Base-by-base conservation (phyloP, 2,797 vertebrate genomes). In the Morus bassanus region DNA sequence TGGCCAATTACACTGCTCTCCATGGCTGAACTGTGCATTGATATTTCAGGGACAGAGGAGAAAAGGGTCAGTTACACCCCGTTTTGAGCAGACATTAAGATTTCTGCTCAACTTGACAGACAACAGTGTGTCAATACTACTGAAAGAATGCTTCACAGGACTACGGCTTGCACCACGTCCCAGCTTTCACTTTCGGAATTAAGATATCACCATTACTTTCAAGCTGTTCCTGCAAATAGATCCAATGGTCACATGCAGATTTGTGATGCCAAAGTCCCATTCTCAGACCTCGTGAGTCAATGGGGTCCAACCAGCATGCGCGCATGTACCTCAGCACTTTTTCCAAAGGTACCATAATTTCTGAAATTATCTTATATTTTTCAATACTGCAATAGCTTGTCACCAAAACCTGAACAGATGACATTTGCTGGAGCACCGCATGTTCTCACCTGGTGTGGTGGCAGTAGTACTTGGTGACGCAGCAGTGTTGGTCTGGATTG, bases 361-460 rank as follows among this genome's bases (percentile, higher is more conserved):
- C 46, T 72, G 51, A 64, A 74, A 43, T 7, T 3, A 31, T 7
- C 28, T 61, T 17, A 0, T 21, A 6, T 15, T 48, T 53, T 85
- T 30, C 54, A 61, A 9, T 2, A 3, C 39, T 39, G 35, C 9
- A 17, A 5, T 9, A 8, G 17, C 59, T 63, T 16, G 24, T 43
- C 80, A 88, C 54, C 70, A 80, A 90, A 68, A 11, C 24, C 70
- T 7, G 4, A 31, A 0, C 0, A 43, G 46, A 14, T 24, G 63
- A 6, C 18, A 11, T 4, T 18, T 74, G 51, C 54, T 23, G 50
- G 27, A 57, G 45, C 10, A 19, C 53, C 30, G 13, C 4, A 2
- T 4, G 37, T 41, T 39, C 95, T 98, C 96, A 98, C 98, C 98
- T 97, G 98, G 97, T 0, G 69, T 64, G 79, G 97, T 80, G 60